Evolutionary conservation across 2,797 vertebrate genomes (phyloP), one percentile per base, ranked within the genome.

Genomic region (Epinephelus malabaricus): DNA sequence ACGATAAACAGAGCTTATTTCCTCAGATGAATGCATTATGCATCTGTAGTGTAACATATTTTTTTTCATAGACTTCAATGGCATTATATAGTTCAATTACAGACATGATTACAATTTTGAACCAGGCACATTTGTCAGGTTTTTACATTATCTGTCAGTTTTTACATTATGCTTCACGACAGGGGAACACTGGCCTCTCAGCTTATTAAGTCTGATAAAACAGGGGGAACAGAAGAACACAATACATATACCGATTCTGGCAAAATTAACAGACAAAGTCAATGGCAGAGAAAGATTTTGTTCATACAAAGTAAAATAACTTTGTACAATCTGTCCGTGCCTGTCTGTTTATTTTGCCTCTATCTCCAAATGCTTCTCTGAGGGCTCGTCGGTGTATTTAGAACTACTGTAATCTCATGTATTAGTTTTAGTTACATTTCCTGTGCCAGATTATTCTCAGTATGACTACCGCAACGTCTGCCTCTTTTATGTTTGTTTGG

Each of bases 111-210:
- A 38, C 50, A 27, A 45, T 72, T 61, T 80, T 3, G 3, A 59
- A 66, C 47, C 34, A 46, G 60, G 27, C 21, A 45, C 0, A 61
- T 71, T 73, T 79, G 19, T 61, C 23, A 34, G 34, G 45, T 60
- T 64, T n/a, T 78, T 67, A 66, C 50, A 58, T 59, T 64, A 73
- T 73, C 11, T 27, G 25, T 55, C 17, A n/a, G 3, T 43, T 73
- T n/a, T 72, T 70, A 51, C 45, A 62, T 68, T 53, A 49, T 3
- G 64, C 19, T 55, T 64, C 54, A 50, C 27, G 60, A 21, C 55
- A 49, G 27, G 21, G 19, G 62, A 51, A 34, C 27, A 43, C 27
- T 58, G 58, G 10, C 13, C 38, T 59, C 19, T 58, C 55, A 40
- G 55, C 11, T 46, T 49, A 54, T 34, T 34, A 6, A 34, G 34